Evolutionary conservation across 2,797 vertebrate species (phyloP).

Genomic region (Sarcoramphus papa): DNA sequence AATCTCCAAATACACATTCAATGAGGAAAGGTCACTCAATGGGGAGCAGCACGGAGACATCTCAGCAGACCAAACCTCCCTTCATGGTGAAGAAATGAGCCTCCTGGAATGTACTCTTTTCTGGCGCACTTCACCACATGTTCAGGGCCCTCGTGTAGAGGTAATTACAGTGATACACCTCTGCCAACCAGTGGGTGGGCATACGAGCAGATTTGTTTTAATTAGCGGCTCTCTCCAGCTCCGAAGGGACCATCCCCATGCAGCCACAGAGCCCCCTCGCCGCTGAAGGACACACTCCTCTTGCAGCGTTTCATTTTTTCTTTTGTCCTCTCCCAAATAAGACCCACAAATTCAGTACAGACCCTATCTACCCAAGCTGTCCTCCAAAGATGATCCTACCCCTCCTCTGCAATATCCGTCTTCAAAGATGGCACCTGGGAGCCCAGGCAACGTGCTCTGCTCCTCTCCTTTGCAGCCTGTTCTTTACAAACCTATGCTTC

Average conservation of each 20-base stretch:
- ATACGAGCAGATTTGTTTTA: background rate
- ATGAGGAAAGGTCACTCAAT: background rate
- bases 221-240: background rate
- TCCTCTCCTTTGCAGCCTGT: background rate
- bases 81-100: background rate
- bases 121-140: background rate
- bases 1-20: background rate
- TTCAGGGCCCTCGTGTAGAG: background rate
- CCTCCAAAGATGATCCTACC: background rate
- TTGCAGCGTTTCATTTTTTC: background rate
- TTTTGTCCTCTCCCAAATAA: background rate
- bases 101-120: background rate
- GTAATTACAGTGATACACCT: background rate
- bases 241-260: fast-evolving
- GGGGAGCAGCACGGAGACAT: background rate
- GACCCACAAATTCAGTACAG: background rate
- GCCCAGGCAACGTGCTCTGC: background rate
- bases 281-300: background rate
- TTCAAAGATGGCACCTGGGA: fast-evolving
- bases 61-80: background rate
- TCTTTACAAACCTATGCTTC: background rate
- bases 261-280: background rate
- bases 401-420: background rate
- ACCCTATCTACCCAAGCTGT: background rate
- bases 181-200: background rate